phyloP scores from a whole-genome alignment of 2,888 invertebrate species.

The Drosophila multiciliata region DNA sequence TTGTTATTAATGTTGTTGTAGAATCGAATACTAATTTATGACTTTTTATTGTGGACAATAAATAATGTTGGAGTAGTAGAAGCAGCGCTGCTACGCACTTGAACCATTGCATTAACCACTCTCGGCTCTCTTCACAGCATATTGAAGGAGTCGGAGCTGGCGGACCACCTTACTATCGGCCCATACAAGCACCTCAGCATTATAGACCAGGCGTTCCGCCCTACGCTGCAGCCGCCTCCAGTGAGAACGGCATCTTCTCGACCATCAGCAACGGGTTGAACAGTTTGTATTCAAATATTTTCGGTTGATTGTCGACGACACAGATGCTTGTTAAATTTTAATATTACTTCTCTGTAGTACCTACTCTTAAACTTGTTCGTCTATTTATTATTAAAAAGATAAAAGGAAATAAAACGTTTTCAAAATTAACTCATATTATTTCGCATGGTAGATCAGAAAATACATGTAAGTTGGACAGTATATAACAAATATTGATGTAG shows the following conservation, averaged over 20 bases:
- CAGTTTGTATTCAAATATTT: constrained; percentile 91
- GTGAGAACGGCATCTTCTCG: constrained; percentile 87
- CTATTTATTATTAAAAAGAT: constrained; percentile 50
- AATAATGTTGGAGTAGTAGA: constrained; percentile 13
- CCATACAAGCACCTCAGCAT: constrained; percentile 86
- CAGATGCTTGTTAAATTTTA: constrained; percentile 21
- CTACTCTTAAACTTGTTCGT: constrained; percentile 46
- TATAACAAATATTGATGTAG: background rate
- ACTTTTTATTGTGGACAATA: constrained; percentile 41
- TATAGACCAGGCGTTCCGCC: constrained; percentile 85
- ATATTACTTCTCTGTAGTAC: constrained; percentile 51
- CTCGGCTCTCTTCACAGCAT: constrained; percentile 85
- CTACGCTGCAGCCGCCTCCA: constrained; percentile 71
- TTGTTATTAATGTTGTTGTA: constrained; percentile 30
- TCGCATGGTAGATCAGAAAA: background rate
- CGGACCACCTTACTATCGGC: constrained; percentile 87
- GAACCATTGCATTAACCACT: constrained; percentile 4
- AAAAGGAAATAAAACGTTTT: constrained; percentile 41
- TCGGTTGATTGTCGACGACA: constrained; percentile 86
- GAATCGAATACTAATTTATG: constrained; percentile 22
- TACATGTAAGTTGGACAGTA: background rate
- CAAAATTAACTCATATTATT: constrained; percentile 11
- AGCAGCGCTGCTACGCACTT: background rate
- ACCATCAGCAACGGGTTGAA: constrained; percentile 92
- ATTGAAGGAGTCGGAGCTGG: constrained; percentile 87